Conservation (phyloP, 1,140 invertebrate species). For the Thrips palmi region DNA sequence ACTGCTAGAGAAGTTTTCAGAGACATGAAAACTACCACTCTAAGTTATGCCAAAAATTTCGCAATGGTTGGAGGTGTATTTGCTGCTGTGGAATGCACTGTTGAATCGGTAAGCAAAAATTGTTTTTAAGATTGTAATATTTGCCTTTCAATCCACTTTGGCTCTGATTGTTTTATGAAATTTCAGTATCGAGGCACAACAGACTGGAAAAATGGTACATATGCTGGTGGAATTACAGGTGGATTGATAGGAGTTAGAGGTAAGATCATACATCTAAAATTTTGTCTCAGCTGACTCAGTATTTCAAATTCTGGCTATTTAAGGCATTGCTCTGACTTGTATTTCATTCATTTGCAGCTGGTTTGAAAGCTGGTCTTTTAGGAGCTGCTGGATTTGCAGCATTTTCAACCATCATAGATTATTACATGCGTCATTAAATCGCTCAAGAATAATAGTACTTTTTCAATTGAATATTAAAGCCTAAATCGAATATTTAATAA, state of each 20-base stretch:
- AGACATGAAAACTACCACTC: constrained; percentile 82
- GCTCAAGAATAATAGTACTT: too few relatives aligned
- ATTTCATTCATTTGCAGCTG: constrained; percentile 44
- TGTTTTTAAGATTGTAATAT: neutral
- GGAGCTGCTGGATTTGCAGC: constrained; percentile 89
- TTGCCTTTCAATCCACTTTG: neutral
- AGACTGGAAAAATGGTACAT: constrained; percentile 92
- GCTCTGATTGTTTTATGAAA: constrained; percentile 11
- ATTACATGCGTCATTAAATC: constrained; percentile 87
- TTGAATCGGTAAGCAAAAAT: constrained; percentile 54
- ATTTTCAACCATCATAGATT: constrained; percentile 89
- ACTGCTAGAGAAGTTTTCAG: constrained; percentile 62
- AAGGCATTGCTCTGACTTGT: constrained; percentile 7
- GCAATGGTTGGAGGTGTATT: constrained; percentile 86
- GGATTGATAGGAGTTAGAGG: constrained; percentile 88
- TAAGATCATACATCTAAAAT: constrained; percentile 27
- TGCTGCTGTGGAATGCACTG: constrained; percentile 77
- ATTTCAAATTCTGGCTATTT: neutral
- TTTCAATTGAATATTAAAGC: too few relatives aligned
- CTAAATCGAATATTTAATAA: too few relatives aligned
- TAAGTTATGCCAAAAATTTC: constrained; percentile 95
- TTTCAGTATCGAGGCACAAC: constrained; percentile 73
- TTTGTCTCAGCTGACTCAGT: too few relatives aligned
- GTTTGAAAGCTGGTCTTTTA: constrained; percentile 76
- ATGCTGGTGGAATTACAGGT: constrained; percentile 83